These are phyloP conservation scores for Caloenas nicobarica DNA, from an alignment of 2,113 vertebrate genomes.

Conservation along the genomic window DNA sequence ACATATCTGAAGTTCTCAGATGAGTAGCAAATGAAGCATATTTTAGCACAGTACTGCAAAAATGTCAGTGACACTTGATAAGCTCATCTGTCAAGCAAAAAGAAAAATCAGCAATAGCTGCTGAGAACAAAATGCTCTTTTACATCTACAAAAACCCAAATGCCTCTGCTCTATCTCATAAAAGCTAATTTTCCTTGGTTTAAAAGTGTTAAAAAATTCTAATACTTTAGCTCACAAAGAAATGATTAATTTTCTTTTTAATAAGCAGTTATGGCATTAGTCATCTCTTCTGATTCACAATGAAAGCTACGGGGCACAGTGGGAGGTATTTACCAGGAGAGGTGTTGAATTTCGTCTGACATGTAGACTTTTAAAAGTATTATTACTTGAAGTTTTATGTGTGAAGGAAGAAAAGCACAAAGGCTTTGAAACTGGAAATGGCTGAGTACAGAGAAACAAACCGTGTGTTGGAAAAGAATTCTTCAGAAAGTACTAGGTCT, in stretches of 20 bases:
- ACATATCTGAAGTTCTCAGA: slow-evolving; percentile 43
- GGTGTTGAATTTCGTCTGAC: slow-evolving; percentile 51
- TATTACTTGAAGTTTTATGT: slow-evolving; percentile 27
- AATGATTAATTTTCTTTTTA: slow-evolving; percentile 55
- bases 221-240: slow-evolving; percentile 40
- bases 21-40: slow-evolving; percentile 51
- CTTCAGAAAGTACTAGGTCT: not conserved
- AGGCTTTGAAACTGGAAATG: slow-evolving; percentile 6
- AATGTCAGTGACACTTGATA: slow-evolving; percentile 41
- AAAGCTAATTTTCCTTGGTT: slow-evolving; percentile 17
- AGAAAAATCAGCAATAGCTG: slow-evolving; percentile 16
- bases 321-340: slow-evolving; percentile 32
- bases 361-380: slow-evolving; percentile 12
- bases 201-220: slow-evolving; percentile 37
- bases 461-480: not conserved
- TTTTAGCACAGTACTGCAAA: slow-evolving; percentile 50
- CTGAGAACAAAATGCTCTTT: slow-evolving; percentile 26
- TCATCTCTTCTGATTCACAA: slow-evolving; percentile 72
- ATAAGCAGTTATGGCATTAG: slow-evolving; percentile 62
- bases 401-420: not conserved
- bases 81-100: slow-evolving; percentile 54
- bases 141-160: not conserved
- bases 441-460: not conserved
- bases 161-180: not conserved
- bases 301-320: slow-evolving; percentile 45